Evolutionary conservation across 1,140 invertebrate genomes (phyloP).

Genomic region (Megalopta genalis): DNA sequence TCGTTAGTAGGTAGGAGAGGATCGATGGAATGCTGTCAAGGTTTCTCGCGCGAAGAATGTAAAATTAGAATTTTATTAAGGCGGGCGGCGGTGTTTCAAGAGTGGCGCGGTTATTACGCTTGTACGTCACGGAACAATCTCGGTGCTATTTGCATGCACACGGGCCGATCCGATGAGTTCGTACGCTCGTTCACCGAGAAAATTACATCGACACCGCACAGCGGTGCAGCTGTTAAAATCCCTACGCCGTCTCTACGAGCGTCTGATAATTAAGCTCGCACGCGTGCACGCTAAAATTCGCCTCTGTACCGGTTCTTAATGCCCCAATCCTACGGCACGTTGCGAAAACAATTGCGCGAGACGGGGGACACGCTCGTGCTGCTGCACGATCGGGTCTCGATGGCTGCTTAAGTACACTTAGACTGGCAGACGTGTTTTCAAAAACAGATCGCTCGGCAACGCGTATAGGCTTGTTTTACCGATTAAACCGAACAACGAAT

Average conservation of each 20-base stretch:
- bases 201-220: conserved; percentile 41
- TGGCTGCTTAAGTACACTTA: not conserved
- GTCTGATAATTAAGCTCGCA: conserved; percentile 40
- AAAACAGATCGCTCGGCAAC: too few relatives aligned
- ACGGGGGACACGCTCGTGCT: too few relatives aligned
- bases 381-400: too few relatives aligned
- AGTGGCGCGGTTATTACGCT: conserved; percentile 38
- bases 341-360: conserved; percentile 5
- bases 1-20: too few relatives aligned
- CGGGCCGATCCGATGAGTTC: conserved; percentile 28
- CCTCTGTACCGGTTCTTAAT: not conserved
- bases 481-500: too few relatives aligned
- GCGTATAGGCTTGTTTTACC: too few relatives aligned
- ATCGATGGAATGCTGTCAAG: conserved; percentile 32
- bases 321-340: not conserved
- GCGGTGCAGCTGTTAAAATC: conserved; percentile 33
- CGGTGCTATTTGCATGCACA: conserved; percentile 55
- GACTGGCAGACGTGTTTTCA: not conserved
- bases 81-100: conserved; percentile 18
- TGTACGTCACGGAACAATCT: conserved; percentile 36
- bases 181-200: conserved; percentile 20
- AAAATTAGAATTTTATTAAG: conserved; percentile 57
- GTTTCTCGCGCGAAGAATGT: conserved; percentile 49
- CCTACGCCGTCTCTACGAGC: not conserved
- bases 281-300: conserved; percentile 20